A percentile compares a stretch with the other conserved stretches of the same genome.
These are phyloP conservation scores for Turdus rufiventris DNA, from an alignment of 2,113 vertebrate genomes.

Conservation along the genomic window DNA sequence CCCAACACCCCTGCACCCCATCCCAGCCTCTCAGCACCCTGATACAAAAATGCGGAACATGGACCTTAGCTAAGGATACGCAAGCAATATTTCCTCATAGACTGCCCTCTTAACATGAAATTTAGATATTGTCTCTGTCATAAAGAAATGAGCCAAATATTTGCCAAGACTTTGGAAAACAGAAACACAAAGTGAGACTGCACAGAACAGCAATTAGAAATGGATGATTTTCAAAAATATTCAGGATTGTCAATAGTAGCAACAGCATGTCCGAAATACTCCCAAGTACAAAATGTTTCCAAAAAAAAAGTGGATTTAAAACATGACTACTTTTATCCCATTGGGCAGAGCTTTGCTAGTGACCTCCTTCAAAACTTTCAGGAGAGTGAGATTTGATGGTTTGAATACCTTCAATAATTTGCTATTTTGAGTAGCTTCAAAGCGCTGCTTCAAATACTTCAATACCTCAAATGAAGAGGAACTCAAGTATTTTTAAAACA, in stretches of 20 bases:
- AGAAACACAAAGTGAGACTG: background rate
- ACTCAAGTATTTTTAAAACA: background rate
- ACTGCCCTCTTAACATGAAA: background rate
- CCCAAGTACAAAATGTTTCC: background rate
- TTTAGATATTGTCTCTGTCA: background rate
- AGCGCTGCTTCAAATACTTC: background rate
- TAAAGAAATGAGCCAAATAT: background rate
- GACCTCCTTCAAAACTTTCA: background rate
- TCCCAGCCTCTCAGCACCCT: fast-evolving
- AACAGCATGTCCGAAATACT: background rate
- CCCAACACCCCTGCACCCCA: fast-evolving
- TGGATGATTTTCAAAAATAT: background rate
- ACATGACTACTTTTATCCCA: background rate
- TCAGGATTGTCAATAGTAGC: background rate
- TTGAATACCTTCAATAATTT: background rate
- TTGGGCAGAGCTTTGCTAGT: background rate
- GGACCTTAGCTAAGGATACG: background rate
- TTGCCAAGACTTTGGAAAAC: background rate
- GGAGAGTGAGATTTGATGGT: background rate
- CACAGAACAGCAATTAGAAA: background rate
- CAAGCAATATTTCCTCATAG: background rate
- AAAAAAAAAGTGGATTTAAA: background rate
- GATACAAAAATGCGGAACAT: background rate
- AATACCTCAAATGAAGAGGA: background rate
- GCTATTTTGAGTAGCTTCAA: background rate